Evolutionary conservation across 1,140 invertebrate genomes (phyloP).

Genomic region (Akabosia matsudoensis): DNA sequence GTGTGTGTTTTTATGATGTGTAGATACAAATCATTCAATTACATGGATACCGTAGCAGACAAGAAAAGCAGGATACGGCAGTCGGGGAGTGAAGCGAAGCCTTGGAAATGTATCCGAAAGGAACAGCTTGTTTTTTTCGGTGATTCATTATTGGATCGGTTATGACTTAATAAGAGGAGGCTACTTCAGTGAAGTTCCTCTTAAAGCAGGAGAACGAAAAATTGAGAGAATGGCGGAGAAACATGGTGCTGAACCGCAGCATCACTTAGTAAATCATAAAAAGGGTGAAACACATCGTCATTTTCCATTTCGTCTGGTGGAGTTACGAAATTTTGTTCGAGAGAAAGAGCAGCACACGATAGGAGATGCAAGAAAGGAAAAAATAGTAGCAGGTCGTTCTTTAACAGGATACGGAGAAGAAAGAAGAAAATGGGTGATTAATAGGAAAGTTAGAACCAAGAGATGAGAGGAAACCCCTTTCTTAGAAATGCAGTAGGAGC

Average conservation of each 20-base stretch:
- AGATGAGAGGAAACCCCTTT: not conserved
- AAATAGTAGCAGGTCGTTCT: too few relatives aligned
- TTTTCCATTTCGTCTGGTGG: constrained; percentile 12
- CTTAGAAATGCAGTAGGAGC: too few relatives aligned
- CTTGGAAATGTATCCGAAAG: not conserved
- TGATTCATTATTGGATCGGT: constrained; percentile 20
- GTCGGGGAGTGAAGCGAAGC: too few relatives aligned
- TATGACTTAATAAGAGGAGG: constrained; percentile 22
- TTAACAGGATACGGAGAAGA: not conserved
- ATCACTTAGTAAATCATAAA: constrained; percentile 24
- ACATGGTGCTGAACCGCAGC: constrained; percentile 12
- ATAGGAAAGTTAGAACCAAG: not conserved
- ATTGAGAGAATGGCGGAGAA: not conserved
- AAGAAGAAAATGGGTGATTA: constrained; percentile 21
- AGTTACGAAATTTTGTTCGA: constrained; percentile 9
- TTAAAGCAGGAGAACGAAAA: not conserved
- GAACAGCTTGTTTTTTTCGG: not conserved
- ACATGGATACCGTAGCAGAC: not conserved
- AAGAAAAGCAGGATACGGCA: too few relatives aligned
- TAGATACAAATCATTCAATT: constrained; percentile 10
- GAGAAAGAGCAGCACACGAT: constrained; percentile 11
- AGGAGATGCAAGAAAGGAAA: not conserved
- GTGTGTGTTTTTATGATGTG: too few relatives aligned
- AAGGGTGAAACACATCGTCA: constrained; percentile 15
- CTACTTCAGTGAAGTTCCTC: too few relatives aligned